Conservation (phyloP, 2,888 invertebrate species). For the Noctua janthina region DNA sequence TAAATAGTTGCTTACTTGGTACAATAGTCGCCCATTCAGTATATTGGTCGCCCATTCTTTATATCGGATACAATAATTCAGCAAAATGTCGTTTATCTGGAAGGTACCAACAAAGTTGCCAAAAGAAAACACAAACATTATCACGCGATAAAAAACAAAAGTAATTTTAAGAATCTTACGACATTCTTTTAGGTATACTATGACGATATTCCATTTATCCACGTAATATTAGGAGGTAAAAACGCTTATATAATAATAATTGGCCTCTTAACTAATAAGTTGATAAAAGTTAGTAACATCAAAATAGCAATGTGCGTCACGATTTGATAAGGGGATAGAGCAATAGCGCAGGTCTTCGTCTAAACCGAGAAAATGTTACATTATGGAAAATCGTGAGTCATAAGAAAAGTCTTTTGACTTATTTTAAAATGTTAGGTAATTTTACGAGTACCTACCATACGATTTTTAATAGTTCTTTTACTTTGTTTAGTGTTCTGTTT, state of each 20-base stretch:
- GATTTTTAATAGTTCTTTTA: neutral
- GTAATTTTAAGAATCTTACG: conserved; percentile 1
- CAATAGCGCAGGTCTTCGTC: neutral
- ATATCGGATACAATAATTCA: neutral
- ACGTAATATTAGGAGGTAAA: neutral
- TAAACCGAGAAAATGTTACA: neutral
- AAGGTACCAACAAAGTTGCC: neutral
- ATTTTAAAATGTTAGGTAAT: neutral
- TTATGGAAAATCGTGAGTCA: neutral
- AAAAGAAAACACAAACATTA: conserved; percentile 1
- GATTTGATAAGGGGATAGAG: conserved; percentile 7
- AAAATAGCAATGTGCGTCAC: conserved; percentile 33
- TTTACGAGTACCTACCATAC: neutral
- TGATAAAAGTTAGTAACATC: conserved; percentile 8
- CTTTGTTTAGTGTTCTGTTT: neutral
- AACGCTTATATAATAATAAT: neutral
- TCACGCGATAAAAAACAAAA: conserved; percentile 22
- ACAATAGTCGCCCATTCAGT: too few species aligned
- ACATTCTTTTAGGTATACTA: neutral
- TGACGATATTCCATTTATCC: neutral
- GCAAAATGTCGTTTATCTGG: neutral
- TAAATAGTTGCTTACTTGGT: too few species aligned
- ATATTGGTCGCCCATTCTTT: neutral
- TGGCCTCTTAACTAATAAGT: conserved; percentile 15
- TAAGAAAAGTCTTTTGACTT: neutral